Percentiles rank a stretch among this genome's conserved stretches.
Conservation (phyloP, 2,888 invertebrate genomes). For the Epinotia ramella region DNA sequence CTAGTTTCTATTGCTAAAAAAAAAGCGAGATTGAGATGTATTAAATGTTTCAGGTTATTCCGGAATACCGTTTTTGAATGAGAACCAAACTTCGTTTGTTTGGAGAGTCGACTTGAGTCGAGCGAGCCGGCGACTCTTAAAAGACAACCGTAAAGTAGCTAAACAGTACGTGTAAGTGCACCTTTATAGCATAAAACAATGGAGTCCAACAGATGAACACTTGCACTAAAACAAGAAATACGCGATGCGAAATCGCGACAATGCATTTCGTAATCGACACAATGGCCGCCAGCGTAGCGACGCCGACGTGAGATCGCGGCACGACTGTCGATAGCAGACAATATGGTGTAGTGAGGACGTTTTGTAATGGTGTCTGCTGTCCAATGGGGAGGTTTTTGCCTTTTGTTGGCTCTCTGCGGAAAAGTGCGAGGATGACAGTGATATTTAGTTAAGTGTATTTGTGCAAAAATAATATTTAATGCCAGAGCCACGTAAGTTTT, state of each 20-base stretch:
- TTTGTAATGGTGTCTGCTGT: background rate
- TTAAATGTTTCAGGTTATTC: too few species aligned
- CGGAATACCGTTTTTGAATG: too few species aligned
- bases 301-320: background rate
- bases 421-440: background rate
- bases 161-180: too few species aligned
- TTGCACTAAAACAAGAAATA: conserved; percentile 15
- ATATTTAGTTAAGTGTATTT: too few species aligned
- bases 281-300: conserved; percentile 12
- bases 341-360: conserved; percentile 11
- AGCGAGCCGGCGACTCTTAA: too few species aligned
- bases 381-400: background rate
- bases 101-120: too few species aligned
- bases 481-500: too few species aligned
- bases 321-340: conserved; percentile 4
- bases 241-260: conserved; percentile 32
- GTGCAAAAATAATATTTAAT: too few species aligned
- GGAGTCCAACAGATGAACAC: background rate
- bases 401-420: background rate
- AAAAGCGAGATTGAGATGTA: too few species aligned
- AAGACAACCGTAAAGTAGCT: too few species aligned
- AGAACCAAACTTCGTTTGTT: too few species aligned
- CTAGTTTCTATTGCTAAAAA: too few species aligned
- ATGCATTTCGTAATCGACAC: conserved; percentile 29
- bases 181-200: background rate